phyloP scores from a whole-genome alignment of 2,888 invertebrate species.

The Nemoura dubitans region DNA sequence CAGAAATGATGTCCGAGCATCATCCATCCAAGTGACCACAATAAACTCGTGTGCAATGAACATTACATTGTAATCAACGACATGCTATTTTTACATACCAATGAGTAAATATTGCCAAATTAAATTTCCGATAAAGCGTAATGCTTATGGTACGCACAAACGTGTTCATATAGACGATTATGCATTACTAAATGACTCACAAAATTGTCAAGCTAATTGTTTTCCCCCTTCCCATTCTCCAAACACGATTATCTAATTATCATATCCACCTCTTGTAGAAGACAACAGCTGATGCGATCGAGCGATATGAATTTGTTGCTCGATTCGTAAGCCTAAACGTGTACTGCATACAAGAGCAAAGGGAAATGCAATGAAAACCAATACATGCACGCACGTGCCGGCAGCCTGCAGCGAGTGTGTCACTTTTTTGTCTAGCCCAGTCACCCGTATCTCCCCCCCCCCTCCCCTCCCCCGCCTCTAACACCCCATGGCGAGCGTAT shows the following conservation, averaged over 20 bases:
- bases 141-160: background rate
- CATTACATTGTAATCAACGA: background rate
- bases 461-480: background rate
- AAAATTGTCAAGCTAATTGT: constrained; percentile 12
- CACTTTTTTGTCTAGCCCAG: constrained; percentile 7
- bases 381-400: background rate
- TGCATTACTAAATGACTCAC: background rate
- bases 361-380: constrained; percentile 4
- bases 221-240: background rate
- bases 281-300: background rate
- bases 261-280: background rate
- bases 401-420: background rate
- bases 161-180: background rate
- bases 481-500: constrained; percentile 10
- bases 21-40: background rate
- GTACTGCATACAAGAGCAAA: background rate
- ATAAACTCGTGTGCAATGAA: background rate
- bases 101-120: background rate
- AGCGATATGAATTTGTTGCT: constrained; percentile 8
- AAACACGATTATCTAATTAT: background rate
- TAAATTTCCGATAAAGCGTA: background rate
- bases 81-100: background rate
- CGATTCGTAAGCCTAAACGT: background rate
- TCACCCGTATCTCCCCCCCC: constrained; percentile 21
- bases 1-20: no score